A percentile compares a stretch with the other conserved stretches of the same genome.
phyloP scores from a whole-genome alignment of 2,797 vertebrate genomes.

The Melanotaenia trifasciata region DNA sequence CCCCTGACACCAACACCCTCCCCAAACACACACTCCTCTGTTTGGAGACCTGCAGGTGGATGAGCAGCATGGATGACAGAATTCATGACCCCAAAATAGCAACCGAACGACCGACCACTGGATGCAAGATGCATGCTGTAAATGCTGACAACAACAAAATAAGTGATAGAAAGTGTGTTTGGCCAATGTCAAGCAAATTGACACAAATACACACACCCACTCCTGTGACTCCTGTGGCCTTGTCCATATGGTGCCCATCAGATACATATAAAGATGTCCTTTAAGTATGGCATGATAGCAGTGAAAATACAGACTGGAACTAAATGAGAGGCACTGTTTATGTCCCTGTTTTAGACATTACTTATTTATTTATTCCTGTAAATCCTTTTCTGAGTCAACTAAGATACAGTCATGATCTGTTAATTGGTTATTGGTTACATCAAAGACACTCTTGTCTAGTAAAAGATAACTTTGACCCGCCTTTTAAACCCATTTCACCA shows the following conservation, averaged over 20 bases:
- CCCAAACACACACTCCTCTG: constrained; percentile 32
- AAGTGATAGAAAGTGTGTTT: constrained; percentile 53
- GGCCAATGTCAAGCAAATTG: constrained; percentile 75
- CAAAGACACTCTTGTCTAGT: background rate
- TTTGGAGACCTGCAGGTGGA: constrained; percentile 54
- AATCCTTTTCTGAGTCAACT: background rate
- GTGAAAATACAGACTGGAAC: constrained; percentile 10
- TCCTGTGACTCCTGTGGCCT: constrained; percentile 56
- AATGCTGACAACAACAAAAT: constrained; percentile 79
- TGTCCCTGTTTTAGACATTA: background rate
- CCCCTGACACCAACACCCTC: constrained; percentile 63
- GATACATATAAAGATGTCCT: constrained; percentile 44
- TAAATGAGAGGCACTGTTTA: constrained; percentile 8
- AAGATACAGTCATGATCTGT: background rate
- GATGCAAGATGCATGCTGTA: constrained; percentile 48
- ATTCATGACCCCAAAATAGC: constrained; percentile 76
- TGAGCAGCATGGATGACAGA: constrained; percentile 71
- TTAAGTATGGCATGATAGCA: constrained; percentile 19
- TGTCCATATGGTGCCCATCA: constrained; percentile 73
- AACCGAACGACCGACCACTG: constrained; percentile 44
- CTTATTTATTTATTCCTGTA: background rate
- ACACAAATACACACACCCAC: constrained; percentile 57
- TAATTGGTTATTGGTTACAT: background rate
- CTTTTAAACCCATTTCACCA: background rate
- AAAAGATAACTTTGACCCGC: background rate